Evolutionary conservation across 2,888 invertebrate genomes (phyloP).

Genomic region (Lamellibrachia columna): DNA sequence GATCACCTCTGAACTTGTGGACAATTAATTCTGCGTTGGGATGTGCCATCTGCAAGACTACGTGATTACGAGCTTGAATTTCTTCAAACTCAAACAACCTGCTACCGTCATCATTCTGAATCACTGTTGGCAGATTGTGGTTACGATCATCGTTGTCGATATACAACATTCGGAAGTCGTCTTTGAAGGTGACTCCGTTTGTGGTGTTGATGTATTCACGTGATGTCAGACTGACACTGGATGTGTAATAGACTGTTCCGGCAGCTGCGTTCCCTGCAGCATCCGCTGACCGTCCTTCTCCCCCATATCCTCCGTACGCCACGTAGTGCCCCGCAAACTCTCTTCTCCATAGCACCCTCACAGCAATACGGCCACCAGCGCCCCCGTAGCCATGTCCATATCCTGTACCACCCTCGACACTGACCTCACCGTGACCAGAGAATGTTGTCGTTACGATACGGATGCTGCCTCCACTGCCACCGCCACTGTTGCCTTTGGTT

Average conservation of each 20-base stretch:
- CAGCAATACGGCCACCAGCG: constrained; percentile 49
- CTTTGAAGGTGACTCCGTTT: constrained; percentile 38
- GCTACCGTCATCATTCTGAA: constrained; percentile 42
- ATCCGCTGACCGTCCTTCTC: constrained; percentile 17
- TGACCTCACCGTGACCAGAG: constrained; percentile 51
- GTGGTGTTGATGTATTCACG: constrained; percentile 31
- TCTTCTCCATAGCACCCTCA: constrained; percentile 43
- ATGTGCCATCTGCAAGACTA: constrained; percentile 46
- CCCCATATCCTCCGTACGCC: constrained; percentile 46
- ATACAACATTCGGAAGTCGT: constrained; percentile 44
- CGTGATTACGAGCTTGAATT: constrained; percentile 48
- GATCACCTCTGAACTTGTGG: constrained; percentile 51
- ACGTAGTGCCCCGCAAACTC: constrained; percentile 47
- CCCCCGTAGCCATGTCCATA: constrained; percentile 41
- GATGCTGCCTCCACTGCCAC: constrained; percentile 52
- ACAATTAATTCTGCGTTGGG: constrained; percentile 43
- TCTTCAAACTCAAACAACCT: constrained; percentile 45
- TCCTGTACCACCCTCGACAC: constrained; percentile 45
- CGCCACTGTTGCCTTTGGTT: constrained; percentile 43
- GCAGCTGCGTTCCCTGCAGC: constrained; percentile 47
- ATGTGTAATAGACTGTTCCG: constrained; percentile 49
- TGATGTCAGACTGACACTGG: constrained; percentile 40
- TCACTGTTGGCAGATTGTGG: constrained; percentile 45
- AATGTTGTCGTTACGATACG: constrained; percentile 46
- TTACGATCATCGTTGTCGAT: constrained; percentile 53